A percentile compares a stretch with the other conserved stretches of the same genome.
Evolutionary conservation across 2,113 vertebrate genomes (phyloP).

Genomic region (Sinocyclocheilus grahami): DNA sequence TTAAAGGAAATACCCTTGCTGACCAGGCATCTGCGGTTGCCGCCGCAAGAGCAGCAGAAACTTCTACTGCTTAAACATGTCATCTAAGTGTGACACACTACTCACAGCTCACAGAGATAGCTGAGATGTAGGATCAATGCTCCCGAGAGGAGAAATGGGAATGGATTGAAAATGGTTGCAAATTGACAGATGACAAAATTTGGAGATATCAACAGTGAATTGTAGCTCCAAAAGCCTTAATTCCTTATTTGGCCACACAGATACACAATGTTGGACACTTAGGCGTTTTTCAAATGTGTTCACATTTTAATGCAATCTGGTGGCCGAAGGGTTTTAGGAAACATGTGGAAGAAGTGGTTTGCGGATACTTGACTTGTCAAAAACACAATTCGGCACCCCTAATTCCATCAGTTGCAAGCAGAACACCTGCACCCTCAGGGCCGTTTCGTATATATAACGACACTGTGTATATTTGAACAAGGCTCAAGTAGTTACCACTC

Average conservation of each 20-base stretch:
- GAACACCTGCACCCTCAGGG: not conserved
- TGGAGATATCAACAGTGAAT: too few species aligned
- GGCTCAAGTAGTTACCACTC: too few species aligned
- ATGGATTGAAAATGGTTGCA: too few species aligned
- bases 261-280: not conserved
- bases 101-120: not conserved
- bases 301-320: not conserved
- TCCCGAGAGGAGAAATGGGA: too few species aligned
- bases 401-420: not conserved
- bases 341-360: not conserved
- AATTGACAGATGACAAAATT: too few species aligned
- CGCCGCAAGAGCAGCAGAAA: not conserved
- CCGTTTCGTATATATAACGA: not conserved
- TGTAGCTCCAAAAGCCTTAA: not conserved
- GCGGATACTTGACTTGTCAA: not conserved
- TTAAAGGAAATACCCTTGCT: not conserved
- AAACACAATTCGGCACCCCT: not conserved
- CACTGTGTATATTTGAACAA: too few species aligned
- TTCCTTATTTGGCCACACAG: not conserved
- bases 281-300: not conserved
- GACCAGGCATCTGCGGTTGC: not conserved
- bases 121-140: too few species aligned
- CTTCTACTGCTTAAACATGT: not conserved
- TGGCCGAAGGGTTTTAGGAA: not conserved
- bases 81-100: not conserved